phyloP scores from a whole-genome alignment of 2,888 invertebrate species.

The Pollenia griseotomentosa region DNA sequence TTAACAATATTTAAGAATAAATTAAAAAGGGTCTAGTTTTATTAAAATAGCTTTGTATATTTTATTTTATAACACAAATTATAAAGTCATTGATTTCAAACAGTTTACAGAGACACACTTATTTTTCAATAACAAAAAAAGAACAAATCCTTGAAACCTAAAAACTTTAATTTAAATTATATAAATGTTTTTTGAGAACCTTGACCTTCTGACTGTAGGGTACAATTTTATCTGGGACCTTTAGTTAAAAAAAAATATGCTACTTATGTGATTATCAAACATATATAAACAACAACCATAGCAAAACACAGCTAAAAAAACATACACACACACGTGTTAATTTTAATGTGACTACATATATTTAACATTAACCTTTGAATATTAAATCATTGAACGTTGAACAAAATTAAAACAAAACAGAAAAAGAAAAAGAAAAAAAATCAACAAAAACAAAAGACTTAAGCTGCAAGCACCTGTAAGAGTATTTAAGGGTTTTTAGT shows the following conservation, averaged over 20 bases:
- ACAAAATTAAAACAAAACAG: slow-evolving; percentile 10
- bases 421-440: background rate
- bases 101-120: background rate
- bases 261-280: slow-evolving; percentile 2
- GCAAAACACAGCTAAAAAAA: slow-evolving; percentile 13
- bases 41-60: too few relatives aligned
- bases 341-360: slow-evolving; percentile 44
- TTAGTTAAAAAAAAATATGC: slow-evolving; percentile 7
- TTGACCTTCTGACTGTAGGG: slow-evolving; percentile 70
- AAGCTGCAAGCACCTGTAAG: slow-evolving; percentile 28
- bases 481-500: background rate
- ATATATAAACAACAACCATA: background rate
- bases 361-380: slow-evolving; percentile 61
- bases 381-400: slow-evolving; percentile 41
- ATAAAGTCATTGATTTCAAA: background rate
- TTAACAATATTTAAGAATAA: too few relatives aligned
- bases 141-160: slow-evolving; percentile 18
- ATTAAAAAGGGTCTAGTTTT: too few relatives aligned
- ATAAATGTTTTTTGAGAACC: slow-evolving; percentile 32
- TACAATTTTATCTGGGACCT: slow-evolving; percentile 23
- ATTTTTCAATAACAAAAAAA: background rate
- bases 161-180: background rate
- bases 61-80: too few relatives aligned
- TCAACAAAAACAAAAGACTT: slow-evolving; percentile 60
- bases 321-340: slow-evolving; percentile 16